A percentile compares a stretch with the other conserved stretches of the same genome.
Evolutionary conservation across 2,113 vertebrate species (phyloP).

Genomic region (Amazona vittata): DNA sequence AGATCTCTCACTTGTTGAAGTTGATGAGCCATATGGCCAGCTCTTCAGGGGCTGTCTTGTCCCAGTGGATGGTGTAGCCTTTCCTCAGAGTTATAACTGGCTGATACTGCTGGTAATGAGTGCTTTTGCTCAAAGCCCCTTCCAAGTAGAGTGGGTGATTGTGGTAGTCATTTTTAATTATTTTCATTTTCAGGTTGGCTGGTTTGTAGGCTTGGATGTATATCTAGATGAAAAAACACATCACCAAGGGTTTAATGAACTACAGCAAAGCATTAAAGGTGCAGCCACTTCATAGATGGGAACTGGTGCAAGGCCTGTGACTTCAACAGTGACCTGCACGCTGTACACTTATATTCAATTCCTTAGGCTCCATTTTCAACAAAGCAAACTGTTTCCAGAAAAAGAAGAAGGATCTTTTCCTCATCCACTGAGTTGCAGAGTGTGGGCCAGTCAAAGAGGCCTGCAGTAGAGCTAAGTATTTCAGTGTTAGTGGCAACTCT

Average conservation of each 20-base stretch:
- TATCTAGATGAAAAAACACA: slow-evolving; percentile 76
- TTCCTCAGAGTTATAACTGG: slow-evolving; percentile 90
- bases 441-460: background rate
- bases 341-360: background rate
- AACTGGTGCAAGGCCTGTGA: background rate
- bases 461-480: background rate
- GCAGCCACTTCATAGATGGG: background rate
- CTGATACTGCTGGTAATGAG: slow-evolving; percentile 97
- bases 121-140: slow-evolving; percentile 89
- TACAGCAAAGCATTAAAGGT: background rate
- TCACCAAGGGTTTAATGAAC: background rate
- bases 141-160: slow-evolving; percentile 83
- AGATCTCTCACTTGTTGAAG: slow-evolving; percentile 89
- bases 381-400: background rate
- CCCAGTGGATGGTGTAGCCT: slow-evolving; percentile 96
- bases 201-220: slow-evolving; percentile 92
- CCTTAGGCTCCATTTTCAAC: background rate
- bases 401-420: background rate
- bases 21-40: slow-evolving; percentile 96
- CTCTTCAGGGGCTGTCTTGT: slow-evolving; percentile 88
- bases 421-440: background rate
- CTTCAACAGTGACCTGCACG: background rate
- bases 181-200: slow-evolving; percentile 86
- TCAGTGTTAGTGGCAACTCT: background rate
- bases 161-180: slow-evolving; percentile 90